phyloP scores from a whole-genome alignment of 2,888 invertebrate genomes.

The Epinotia nisella region DNA sequence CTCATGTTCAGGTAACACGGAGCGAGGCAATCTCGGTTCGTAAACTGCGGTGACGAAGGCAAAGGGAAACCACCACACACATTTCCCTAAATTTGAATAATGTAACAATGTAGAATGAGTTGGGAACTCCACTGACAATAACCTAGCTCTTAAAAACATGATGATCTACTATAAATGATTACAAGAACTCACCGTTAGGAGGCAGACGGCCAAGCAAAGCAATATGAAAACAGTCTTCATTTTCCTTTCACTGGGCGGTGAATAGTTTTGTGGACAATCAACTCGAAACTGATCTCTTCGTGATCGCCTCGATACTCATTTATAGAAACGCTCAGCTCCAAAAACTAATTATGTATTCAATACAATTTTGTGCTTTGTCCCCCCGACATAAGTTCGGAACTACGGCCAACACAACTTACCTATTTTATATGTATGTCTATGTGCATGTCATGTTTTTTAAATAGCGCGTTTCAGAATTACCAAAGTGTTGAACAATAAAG shows the following conservation, averaged over 20 bases:
- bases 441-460: not conserved
- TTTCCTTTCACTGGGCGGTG: not conserved
- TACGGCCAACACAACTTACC: not conserved
- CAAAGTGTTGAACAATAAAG: too few relatives aligned
- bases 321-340: not conserved
- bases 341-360: too few relatives aligned
- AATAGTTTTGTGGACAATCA: not conserved
- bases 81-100: too few relatives aligned
- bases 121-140: too few relatives aligned
- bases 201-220: not conserved
- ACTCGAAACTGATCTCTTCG: not conserved
- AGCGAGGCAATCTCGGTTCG: too few relatives aligned
- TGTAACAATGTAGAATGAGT: too few relatives aligned
- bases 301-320: not conserved
- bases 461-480: too few relatives aligned
- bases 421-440: not conserved
- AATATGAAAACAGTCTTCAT: slow-evolving; percentile 4
- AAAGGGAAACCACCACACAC: too few relatives aligned
- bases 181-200: not conserved
- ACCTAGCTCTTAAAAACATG: too few relatives aligned
- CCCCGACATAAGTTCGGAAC: not conserved
- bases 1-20: too few relatives aligned
- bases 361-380: not conserved
- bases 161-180: too few relatives aligned
- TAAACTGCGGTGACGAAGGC: too few relatives aligned